These are phyloP conservation scores for Drosophila pachea DNA, from an alignment of 1,140 invertebrate genomes.

Conservation along the genomic window DNA sequence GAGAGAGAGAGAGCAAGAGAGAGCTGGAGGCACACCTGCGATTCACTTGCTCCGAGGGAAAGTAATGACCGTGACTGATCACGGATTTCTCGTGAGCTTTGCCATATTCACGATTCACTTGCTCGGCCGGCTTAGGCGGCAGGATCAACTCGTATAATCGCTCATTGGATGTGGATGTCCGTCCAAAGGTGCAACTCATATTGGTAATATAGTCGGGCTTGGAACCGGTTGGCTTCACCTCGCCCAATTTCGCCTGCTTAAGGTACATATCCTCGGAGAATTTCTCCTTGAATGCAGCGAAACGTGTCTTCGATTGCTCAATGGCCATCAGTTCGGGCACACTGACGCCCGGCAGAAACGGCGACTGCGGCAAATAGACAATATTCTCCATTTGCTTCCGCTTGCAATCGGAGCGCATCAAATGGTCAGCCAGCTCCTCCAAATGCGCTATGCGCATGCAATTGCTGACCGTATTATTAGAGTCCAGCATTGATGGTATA, in stretches of 20 bases:
- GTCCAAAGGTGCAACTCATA: slow-evolving; percentile 55
- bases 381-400: not conserved
- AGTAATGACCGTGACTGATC: slow-evolving; percentile 69
- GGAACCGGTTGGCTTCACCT: slow-evolving; percentile 35
- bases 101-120: slow-evolving; percentile 56
- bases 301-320: slow-evolving; percentile 61
- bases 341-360: slow-evolving; percentile 18
- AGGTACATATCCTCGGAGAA: slow-evolving; percentile 67
- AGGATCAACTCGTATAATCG: slow-evolving; percentile 50
- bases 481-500: not conserved
- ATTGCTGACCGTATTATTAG: not conserved
- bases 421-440: slow-evolving; percentile 50
- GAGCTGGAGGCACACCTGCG: slow-evolving; percentile 42
- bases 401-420: slow-evolving; percentile 37
- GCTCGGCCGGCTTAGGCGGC: slow-evolving; percentile 46
- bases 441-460: slow-evolving; percentile 35
- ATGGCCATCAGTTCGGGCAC: slow-evolving; percentile 45
- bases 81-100: slow-evolving; percentile 60
- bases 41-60: slow-evolving; percentile 60
- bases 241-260: slow-evolving; percentile 50
- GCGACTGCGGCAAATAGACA: slow-evolving; percentile 13
- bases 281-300: slow-evolving; percentile 59
- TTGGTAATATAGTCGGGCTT: slow-evolving; percentile 65
- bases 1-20: not conserved
- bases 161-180: not conserved